Conservation (phyloP, 1,140 invertebrate species). For the Ectropis grisescens region DNA sequence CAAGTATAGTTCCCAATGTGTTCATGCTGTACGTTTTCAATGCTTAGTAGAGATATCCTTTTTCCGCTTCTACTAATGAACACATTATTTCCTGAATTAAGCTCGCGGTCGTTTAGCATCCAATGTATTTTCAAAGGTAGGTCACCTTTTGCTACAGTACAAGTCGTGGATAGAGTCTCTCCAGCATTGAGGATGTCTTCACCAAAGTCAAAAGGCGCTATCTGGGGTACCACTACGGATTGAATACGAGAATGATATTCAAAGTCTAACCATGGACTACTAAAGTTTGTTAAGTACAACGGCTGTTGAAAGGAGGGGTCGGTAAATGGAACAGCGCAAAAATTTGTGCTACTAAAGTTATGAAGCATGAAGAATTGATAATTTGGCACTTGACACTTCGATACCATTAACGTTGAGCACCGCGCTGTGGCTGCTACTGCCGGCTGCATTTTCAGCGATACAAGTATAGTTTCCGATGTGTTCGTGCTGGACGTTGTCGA, state of each 20-base stretch:
- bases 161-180: conserved; percentile 72
- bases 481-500: conserved; percentile 73
- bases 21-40: conserved; percentile 75
- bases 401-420: conserved; percentile 77
- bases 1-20: conserved; percentile 84
- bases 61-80: conserved; percentile 71
- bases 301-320: no score
- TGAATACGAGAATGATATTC: conserved; percentile 13
- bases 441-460: conserved; percentile 81
- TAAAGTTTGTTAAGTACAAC: no score
- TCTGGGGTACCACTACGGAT: conserved; percentile 74
- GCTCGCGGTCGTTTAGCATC: conserved; percentile 70
- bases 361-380: no score
- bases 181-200: conserved; percentile 73
- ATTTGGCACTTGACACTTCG: no score
- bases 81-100: conserved; percentile 60
- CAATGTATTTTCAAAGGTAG: conserved; percentile 80
- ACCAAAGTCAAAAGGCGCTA: conserved; percentile 76
- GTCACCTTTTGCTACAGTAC: conserved; percentile 82
- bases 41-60: conserved; percentile 66
- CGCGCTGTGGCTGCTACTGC: conserved; percentile 78
- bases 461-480: conserved; percentile 81
- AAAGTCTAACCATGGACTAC: conserved; percentile 8
- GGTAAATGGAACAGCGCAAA: conserved; percentile 10
- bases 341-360: no score